A percentile compares a stretch with the other conserved stretches of the same genome.
phyloP scores from a whole-genome alignment of 2,888 invertebrate species.

The Smittia aterrima region DNA sequence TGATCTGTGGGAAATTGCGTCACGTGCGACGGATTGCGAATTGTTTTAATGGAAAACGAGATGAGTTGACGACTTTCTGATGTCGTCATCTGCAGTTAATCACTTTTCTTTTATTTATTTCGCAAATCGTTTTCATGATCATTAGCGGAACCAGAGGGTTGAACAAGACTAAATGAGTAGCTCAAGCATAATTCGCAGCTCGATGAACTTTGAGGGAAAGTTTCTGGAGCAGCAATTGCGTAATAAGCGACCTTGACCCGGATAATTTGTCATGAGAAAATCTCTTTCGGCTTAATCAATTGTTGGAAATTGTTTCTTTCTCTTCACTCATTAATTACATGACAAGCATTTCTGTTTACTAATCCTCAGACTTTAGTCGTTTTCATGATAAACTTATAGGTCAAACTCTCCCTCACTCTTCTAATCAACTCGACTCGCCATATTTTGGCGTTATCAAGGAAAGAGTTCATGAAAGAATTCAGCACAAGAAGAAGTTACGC shows the following conservation, averaged over 20 bases:
- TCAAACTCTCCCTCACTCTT: not conserved
- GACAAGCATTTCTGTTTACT: not conserved
- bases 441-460: constrained; percentile 5
- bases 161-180: not conserved
- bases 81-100: constrained; percentile 1
- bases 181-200: not conserved
- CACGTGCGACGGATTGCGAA: constrained; percentile 7
- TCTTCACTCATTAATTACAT: not conserved
- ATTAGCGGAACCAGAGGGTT: not conserved
- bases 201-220: too few species aligned
- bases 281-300: not conserved
- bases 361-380: not conserved
- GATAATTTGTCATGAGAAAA: not conserved
- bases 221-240: too few species aligned
- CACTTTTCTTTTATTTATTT: not conserved
- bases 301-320: not conserved
- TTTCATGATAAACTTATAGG: not conserved
- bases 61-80: not conserved
- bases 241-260: not conserved
- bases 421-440: not conserved
- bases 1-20: constrained; percentile 1
- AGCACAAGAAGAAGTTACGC: constrained; percentile 2
- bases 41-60: not conserved
- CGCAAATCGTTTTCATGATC: not conserved
- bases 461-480: constrained; percentile 3